Percentiles rank a stretch among this genome's conserved stretches.
Conservation (phyloP, 2,113 vertebrate genomes). For the Sinocyclocheilus rhinocerous region DNA sequence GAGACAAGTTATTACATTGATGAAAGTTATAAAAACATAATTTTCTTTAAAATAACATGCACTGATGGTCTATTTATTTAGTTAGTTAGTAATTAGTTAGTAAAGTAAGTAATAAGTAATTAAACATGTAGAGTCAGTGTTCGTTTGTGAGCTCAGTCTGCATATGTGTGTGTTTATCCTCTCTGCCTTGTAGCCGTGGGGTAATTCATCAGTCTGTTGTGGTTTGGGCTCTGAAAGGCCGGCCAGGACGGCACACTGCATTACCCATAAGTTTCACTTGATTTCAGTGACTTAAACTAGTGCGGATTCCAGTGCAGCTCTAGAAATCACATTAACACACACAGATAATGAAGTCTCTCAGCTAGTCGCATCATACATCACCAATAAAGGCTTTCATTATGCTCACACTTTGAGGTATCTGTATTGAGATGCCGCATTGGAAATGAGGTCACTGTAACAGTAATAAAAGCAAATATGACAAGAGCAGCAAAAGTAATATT, state of each 20-base stretch:
- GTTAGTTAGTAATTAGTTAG: background rate
- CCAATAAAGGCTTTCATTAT: background rate
- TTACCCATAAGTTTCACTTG: background rate
- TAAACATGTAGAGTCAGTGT: background rate
- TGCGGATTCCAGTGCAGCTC: background rate
- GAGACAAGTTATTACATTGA: no score
- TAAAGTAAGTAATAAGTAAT: no score
- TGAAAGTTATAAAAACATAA: no score
- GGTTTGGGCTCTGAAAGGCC: background rate
- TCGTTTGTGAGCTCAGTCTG: background rate
- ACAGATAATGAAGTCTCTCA: background rate
- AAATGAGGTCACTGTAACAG: background rate
- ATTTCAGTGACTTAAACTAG: background rate
- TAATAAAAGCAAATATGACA: background rate
- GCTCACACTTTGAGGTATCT: background rate
- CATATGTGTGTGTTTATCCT: conserved; percentile 14
- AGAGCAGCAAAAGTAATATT: background rate
- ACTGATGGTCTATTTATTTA: no score
- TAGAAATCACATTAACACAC: background rate
- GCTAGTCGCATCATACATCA: background rate
- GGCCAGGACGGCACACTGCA: background rate
- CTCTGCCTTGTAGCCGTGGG: background rate
- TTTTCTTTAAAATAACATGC: no score
- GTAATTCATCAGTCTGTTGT: background rate
- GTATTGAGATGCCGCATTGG: background rate